Conservation (phyloP, 1,140 invertebrate species). For the Zophobas atratus region DNA sequence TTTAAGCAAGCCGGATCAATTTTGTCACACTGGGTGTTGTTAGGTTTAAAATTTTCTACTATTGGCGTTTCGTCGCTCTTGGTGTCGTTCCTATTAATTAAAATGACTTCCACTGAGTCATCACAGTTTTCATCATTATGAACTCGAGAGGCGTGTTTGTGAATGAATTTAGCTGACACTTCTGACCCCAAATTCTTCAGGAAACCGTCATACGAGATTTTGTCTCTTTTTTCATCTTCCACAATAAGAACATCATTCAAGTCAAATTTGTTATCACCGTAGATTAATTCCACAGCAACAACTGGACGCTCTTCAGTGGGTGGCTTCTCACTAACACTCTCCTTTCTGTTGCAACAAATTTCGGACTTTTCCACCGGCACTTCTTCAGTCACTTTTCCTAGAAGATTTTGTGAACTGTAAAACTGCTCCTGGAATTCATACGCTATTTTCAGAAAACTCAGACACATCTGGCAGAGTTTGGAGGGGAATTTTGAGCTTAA, state of each 20-base stretch:
- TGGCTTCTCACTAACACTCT: background rate
- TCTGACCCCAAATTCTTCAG: slow-evolving; percentile 14
- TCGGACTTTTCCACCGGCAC: background rate
- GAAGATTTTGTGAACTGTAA: slow-evolving; percentile 48
- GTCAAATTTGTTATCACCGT: slow-evolving; percentile 17
- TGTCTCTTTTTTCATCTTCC: slow-evolving; percentile 18
- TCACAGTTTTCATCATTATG: too few relatives aligned
- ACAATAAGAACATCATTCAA: slow-evolving; percentile 14
- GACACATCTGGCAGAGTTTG: slow-evolving; percentile 52
- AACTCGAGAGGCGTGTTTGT: background rate
- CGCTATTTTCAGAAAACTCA: slow-evolving; percentile 48
- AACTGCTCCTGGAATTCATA: slow-evolving; percentile 53
- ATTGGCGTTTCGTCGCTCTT: background rate
- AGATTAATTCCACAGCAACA: slow-evolving; percentile 9
- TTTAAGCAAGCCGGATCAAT: background rate
- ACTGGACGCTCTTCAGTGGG: background rate
- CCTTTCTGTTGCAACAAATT: background rate
- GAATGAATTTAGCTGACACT: slow-evolving; percentile 8
- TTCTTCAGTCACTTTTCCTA: slow-evolving; percentile 6
- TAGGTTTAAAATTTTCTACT: background rate
- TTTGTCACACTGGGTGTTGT: background rate
- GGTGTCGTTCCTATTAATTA: background rate
- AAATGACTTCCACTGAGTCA: too few relatives aligned
- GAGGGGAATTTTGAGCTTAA: slow-evolving; percentile 49
- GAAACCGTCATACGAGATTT: background rate